These are phyloP conservation scores for Lepeophtheirus nordmannii DNA, from an alignment of 2,888 invertebrate genomes.

Conservation along the genomic window DNA sequence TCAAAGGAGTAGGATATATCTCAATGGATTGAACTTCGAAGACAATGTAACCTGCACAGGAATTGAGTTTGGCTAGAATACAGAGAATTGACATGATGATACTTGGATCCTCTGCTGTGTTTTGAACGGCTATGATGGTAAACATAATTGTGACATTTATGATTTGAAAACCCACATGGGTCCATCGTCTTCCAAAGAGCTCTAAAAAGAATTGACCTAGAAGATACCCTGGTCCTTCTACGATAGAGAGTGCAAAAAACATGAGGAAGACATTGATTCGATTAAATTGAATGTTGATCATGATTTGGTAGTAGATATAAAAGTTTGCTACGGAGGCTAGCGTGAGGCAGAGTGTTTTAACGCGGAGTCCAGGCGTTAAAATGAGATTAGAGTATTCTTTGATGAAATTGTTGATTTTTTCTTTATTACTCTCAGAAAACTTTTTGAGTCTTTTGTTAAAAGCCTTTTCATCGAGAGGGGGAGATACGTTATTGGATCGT, in stretches of 20 bases:
- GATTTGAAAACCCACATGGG: not conserved
- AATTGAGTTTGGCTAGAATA: not conserved
- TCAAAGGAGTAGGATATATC: constrained; percentile 4
- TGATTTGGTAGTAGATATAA: constrained; percentile 32
- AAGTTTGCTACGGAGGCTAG: constrained; percentile 30
- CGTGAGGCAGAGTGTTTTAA: constrained; percentile 14
- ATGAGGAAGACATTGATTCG: constrained; percentile 50
- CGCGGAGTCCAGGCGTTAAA: not conserved
- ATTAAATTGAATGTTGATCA: constrained; percentile 33
- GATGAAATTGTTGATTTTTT: constrained; percentile 17
- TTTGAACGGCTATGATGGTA: not conserved
- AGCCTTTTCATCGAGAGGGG: constrained; percentile 22
- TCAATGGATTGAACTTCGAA: constrained; percentile 4
- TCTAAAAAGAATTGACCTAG: constrained; percentile 34
- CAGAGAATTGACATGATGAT: too few species aligned
- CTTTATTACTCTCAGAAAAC: not conserved
- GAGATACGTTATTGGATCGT: constrained; percentile 25
- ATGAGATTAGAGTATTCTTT: constrained; percentile 2
- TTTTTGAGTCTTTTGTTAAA: constrained; percentile 3
- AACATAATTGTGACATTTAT: not conserved
- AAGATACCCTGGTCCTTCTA: constrained; percentile 48
- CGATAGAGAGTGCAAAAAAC: constrained; percentile 46
- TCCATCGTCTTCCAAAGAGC: constrained; percentile 3
- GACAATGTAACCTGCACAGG: not conserved
- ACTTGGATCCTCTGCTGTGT: too few species aligned